Evolutionary conservation across 2,888 invertebrate species (phyloP).

Genomic region (Heliconius ethilla): DNA sequence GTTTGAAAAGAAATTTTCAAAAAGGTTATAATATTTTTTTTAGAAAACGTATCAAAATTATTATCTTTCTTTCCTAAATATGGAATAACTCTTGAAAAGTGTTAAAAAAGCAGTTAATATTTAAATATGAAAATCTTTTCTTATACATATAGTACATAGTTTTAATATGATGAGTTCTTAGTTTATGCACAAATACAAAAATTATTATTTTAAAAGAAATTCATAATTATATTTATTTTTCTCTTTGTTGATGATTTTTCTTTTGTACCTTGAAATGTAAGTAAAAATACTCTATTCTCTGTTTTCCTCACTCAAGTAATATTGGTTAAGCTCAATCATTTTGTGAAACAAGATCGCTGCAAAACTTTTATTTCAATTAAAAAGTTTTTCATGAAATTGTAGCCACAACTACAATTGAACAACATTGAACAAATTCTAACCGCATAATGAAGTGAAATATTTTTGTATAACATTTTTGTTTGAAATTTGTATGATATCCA

Average conservation of each 20-base stretch:
- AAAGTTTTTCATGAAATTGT: background rate
- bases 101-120: background rate
- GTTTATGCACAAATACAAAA: background rate
- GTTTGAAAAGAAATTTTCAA: conserved; percentile 1
- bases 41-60: no score
- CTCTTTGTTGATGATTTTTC: background rate
- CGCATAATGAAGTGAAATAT: background rate
- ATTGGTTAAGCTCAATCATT: background rate
- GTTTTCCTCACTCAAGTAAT: background rate
- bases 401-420: background rate
- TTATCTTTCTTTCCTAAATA: no score
- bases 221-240: background rate
- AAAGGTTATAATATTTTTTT: no score
- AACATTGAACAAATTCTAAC: background rate
- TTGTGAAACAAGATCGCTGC: background rate
- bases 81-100: no score
- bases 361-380: background rate
- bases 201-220: background rate
- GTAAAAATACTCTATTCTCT: background rate
- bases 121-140: background rate
- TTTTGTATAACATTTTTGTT: no score
- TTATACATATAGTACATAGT: background rate
- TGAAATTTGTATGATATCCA: no score
- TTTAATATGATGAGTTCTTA: no score
- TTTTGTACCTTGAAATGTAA: background rate